Conservation (phyloP, 2,888 invertebrate genomes). For the Julus scandinavius region DNA sequence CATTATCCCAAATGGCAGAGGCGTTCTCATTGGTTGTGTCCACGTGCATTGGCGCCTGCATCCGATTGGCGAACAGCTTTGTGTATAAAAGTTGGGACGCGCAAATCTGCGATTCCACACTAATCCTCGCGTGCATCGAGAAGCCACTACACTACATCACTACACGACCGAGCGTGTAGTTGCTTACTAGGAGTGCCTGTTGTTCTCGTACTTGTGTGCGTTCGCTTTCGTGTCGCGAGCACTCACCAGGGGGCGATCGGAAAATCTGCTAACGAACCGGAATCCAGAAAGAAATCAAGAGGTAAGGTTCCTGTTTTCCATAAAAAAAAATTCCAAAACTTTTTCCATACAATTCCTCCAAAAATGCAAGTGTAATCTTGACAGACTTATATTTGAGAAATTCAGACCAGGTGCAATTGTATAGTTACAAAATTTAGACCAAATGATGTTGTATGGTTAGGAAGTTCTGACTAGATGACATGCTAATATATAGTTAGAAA, state of each 20-base stretch:
- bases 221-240: neutral
- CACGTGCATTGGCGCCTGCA: neutral
- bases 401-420: too few relatives aligned
- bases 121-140: neutral
- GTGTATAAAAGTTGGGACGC: conserved; percentile 9
- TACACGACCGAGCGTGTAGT: neutral
- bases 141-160: neutral
- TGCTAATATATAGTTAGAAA: too few relatives aligned
- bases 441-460: too few relatives aligned
- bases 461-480: too few relatives aligned
- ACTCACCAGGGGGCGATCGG: conserved; percentile 7
- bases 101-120: conserved; percentile 10
- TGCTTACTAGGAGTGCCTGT: conserved; percentile 6
- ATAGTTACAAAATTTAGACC: too few relatives aligned
- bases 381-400: too few relatives aligned
- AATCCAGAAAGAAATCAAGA: neutral
- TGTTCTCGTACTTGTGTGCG: neutral
- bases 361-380: too few relatives aligned
- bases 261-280: neutral
- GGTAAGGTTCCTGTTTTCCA: neutral
- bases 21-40: neutral
- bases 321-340: neutral
- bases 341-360: neutral
- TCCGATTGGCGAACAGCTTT: neutral
- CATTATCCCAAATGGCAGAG: neutral